phyloP scores from a whole-genome alignment of 2,888 invertebrate genomes.

The Sycophila texana region DNA sequence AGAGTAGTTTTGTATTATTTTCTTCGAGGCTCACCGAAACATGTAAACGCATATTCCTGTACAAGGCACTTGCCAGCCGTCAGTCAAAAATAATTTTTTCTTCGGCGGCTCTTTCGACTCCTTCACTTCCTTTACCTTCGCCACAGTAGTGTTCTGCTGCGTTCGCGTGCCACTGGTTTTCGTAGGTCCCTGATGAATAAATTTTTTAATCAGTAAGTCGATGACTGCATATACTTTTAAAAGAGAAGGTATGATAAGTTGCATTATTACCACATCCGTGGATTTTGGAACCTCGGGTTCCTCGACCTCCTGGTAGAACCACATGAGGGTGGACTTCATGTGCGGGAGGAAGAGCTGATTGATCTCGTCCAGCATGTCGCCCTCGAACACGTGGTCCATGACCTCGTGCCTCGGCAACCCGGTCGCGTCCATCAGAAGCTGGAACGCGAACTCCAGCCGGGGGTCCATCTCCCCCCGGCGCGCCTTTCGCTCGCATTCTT shows the following conservation, averaged over 20 bases:
- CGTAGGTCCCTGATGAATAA: conserved; percentile 52
- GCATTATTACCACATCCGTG: conserved; percentile 69
- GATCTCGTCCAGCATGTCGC: conserved; percentile 93
- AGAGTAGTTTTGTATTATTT: background rate
- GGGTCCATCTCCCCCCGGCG: conserved; percentile 95
- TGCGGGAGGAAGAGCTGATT: conserved; percentile 91
- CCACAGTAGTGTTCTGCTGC: conserved; percentile 63
- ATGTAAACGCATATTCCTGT: conserved; percentile 91
- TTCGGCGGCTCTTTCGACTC: conserved; percentile 76
- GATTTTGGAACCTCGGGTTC: conserved; percentile 79
- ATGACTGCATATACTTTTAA: conserved; percentile 16
- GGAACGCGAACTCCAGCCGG: conserved; percentile 92
- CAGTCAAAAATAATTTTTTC: conserved; percentile 89
- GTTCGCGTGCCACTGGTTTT: conserved; percentile 65
- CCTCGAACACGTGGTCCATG: conserved; percentile 94
- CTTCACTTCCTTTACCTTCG: conserved; percentile 75
- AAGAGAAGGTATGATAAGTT: background rate
- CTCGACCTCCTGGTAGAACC: conserved; percentile 93
- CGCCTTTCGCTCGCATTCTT: conserved; percentile 95
- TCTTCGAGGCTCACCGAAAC: conserved; percentile 78
- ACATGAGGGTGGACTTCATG: conserved; percentile 89
- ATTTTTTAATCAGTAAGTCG: background rate
- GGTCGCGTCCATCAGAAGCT: conserved; percentile 90
- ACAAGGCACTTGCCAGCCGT: conserved; percentile 88
- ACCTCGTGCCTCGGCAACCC: conserved; percentile 88